A percentile compares a stretch with the other conserved stretches of the same genome.
Conservation (phyloP, 2,888 invertebrate species). For the Hyppa rectilinea region DNA sequence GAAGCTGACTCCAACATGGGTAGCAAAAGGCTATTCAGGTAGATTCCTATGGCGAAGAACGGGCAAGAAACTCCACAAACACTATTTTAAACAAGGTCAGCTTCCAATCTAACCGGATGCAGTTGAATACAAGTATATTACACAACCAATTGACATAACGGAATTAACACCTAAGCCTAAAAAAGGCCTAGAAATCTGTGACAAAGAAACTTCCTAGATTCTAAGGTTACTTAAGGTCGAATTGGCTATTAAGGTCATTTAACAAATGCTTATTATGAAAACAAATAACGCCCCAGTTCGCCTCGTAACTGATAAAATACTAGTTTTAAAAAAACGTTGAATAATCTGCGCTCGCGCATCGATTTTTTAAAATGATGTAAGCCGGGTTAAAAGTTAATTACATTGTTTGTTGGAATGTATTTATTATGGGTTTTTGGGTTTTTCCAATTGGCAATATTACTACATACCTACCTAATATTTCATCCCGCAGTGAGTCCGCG, state of each 20-base stretch:
- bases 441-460: conserved; percentile 26
- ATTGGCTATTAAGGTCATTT: conserved; percentile 14
- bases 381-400: conserved; percentile 39
- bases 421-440: conserved; percentile 20
- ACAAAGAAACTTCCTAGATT: conserved; percentile 7
- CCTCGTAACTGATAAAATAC: not conserved
- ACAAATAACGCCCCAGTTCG: conserved; percentile 23
- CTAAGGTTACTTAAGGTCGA: conserved; percentile 15
- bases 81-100: too few relatives aligned
- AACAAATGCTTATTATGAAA: conserved; percentile 17
- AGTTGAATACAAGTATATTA: too few relatives aligned
- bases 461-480: not conserved
- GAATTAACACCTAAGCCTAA: not conserved
- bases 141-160: not conserved
- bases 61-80: too few relatives aligned
- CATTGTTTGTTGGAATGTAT: conserved; percentile 8
- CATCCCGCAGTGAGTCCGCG: too few relatives aligned
- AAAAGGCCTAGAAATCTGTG: not conserved
- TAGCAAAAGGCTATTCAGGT: too few relatives aligned
- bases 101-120: too few relatives aligned
- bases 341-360: not conserved
- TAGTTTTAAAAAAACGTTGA: conserved; percentile 19
- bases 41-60: too few relatives aligned
- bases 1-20: too few relatives aligned
- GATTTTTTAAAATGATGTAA: conserved; percentile 26